Evolutionary conservation across 30 jellyfish, hydroid and myxozoan genomes (phyloP), one percentile per base, ranked within the genome.

Genomic region (Hydractinia echinata): DNA sequence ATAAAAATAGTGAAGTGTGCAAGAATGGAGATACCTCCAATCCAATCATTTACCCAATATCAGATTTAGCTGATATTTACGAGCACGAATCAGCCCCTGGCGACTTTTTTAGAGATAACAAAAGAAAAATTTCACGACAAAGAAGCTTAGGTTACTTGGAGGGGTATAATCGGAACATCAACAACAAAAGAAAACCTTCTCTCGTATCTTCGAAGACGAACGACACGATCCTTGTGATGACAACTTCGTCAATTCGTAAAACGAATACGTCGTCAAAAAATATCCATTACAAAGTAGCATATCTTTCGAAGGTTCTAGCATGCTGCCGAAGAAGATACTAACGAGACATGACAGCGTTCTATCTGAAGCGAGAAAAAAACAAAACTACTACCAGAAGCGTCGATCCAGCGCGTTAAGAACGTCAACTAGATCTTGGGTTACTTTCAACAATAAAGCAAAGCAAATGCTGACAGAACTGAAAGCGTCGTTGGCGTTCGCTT

Each of bases 401-500:
- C 55, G 54, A 6, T 49, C 54, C 0, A 44, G 81, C 81, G 4
- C 58, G 21, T 52, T 72, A 9, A 48, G 39, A 39, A 49, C 44
- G 61, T 67, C 49, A 5, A 61, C 49, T 30, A 52, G 62, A 5
- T 48, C 54, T 51, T 18, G 85, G 62, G 15, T 55, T 5, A 67
- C 84, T n/a, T 39, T 80, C 9, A 55, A 55, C 50, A 80, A 76
- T 61, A 77, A 85, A 30, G 56, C 55, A 60, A 83, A 86, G 66
- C 71, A 77, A 7, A 82, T 72, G 52, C 77, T 89, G 10, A 82
- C 89, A 8, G 97, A 89, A 55, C 61, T 89, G 0, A 84, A 78
- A 50, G 89, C 97, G 5, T 70, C 97, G 7, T 55, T 87, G 20
- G 97, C 97, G 55, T 89, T 89, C 56, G 97, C 95, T n/a, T 81